A percentile compares a stretch with the other conserved stretches of the same genome.
Evolutionary conservation across 1,140 invertebrate species (phyloP).

Genomic region (Chrysopa pallens): DNA sequence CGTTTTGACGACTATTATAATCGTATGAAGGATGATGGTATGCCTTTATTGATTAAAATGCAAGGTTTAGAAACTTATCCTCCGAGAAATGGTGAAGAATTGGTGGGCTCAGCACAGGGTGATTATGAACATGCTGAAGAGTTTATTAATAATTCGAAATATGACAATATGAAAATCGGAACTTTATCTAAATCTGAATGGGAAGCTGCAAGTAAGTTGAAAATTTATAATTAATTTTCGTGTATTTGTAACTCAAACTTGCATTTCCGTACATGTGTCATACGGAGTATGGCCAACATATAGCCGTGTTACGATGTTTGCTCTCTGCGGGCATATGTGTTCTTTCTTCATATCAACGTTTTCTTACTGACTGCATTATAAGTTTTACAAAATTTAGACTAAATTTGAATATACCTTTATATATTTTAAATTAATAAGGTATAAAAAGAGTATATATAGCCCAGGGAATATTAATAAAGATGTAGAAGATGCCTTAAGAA

Average conservation of each 20-base stretch:
- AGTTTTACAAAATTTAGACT: too few species aligned
- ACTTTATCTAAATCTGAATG: slow-evolving; percentile 83
- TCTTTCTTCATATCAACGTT: too few species aligned
- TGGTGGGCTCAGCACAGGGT: slow-evolving; percentile 33
- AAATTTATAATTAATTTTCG: slow-evolving; percentile 12
- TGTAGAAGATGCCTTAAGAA: too few species aligned
- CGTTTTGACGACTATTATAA: slow-evolving; percentile 71
- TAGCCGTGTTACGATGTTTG: too few species aligned
- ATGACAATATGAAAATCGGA: slow-evolving; percentile 32
- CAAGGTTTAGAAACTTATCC: slow-evolving; percentile 54
- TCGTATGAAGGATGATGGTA: slow-evolving; percentile 38
- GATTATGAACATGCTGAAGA: slow-evolving; percentile 60
- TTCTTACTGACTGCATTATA: too few species aligned
- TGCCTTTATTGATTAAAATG: slow-evolving; percentile 52
- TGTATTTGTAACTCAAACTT: slow-evolving; percentile 8
- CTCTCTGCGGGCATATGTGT: too few species aligned
- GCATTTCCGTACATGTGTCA: too few species aligned
- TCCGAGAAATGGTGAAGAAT: slow-evolving; percentile 26
- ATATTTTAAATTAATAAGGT: too few species aligned
- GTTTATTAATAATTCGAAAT: slow-evolving; percentile 29
- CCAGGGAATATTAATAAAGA: too few species aligned
- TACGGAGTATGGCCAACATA: too few species aligned
- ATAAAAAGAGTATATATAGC: too few species aligned
- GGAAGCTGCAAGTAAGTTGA: slow-evolving; percentile 73
- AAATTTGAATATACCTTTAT: too few species aligned